Percentiles rank a stretch among this genome's conserved stretches.
phyloP scores from a whole-genome alignment of 2,797 vertebrate species.

The Phataginus tricuspis region DNA sequence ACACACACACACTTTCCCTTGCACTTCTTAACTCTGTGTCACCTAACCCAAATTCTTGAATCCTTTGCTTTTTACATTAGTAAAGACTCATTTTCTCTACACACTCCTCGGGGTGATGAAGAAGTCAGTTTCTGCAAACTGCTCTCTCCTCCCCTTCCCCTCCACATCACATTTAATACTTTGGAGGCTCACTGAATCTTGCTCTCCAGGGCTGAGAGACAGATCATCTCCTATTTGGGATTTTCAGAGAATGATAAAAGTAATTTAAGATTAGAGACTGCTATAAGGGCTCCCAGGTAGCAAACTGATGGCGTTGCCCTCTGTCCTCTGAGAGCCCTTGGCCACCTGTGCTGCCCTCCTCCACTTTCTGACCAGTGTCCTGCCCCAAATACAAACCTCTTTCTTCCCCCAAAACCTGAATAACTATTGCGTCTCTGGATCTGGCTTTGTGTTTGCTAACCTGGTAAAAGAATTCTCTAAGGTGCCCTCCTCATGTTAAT shows the following conservation, averaged over 20 bases:
- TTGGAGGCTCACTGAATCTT: background rate
- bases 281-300: background rate
- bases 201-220: background rate
- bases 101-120: background rate
- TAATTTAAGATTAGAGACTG: background rate
- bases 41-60: background rate
- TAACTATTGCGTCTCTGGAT: constrained; percentile 1
- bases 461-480: constrained; percentile 12
- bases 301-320: background rate
- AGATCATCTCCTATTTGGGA: background rate
- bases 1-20: background rate
- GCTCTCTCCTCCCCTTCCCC: background rate
- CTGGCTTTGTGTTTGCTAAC: background rate
- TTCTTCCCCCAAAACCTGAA: background rate
- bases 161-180: background rate
- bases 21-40: background rate
- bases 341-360: background rate
- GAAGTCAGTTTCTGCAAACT: background rate
- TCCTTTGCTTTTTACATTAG: background rate
- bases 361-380: background rate
- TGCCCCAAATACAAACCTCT: background rate
- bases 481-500: background rate
- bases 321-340: background rate
- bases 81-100: background rate
- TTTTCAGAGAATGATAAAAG: constrained; percentile 38